These are phyloP conservation scores for Dinoponera quadriceps DNA, from an alignment of 1,140 invertebrate genomes.

Conservation along the genomic window DNA sequence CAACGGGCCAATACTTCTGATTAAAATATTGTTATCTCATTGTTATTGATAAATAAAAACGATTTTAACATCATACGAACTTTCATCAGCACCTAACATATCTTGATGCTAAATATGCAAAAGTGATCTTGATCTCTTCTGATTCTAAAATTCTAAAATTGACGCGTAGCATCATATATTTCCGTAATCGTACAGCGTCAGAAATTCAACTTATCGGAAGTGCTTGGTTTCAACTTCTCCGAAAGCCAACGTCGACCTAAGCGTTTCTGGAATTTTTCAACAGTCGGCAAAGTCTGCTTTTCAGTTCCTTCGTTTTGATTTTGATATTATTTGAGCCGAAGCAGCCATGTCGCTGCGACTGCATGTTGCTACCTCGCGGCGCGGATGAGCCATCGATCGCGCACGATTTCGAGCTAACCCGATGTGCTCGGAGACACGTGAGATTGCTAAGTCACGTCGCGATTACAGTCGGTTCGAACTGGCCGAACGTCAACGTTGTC, in stretches of 20 bases:
- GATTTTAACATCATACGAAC: too few species aligned
- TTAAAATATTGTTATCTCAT: too few species aligned
- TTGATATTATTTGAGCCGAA: constrained; percentile 18
- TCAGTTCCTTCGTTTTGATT: neutral
- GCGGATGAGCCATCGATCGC: constrained; percentile 39
- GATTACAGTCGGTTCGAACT: constrained; percentile 49
- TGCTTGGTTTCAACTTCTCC: neutral
- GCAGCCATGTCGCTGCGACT: neutral
- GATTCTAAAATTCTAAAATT: too few species aligned
- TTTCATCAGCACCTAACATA: too few species aligned
- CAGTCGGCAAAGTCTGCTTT: neutral
- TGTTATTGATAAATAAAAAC: too few species aligned
- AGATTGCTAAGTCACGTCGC: constrained; percentile 60
- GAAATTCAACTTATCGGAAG: constrained; percentile 15
- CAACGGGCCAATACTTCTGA: too few species aligned
- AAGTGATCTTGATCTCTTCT: too few species aligned
- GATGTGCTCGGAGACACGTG: constrained; percentile 55
- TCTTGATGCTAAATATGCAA: too few species aligned
- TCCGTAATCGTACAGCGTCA: neutral
- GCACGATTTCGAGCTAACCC: constrained; percentile 47
- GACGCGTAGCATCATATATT: neutral
- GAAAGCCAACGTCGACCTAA: neutral
- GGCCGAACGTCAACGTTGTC: constrained; percentile 49
- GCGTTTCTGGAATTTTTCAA: constrained; percentile 6
- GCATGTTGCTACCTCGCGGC: constrained; percentile 17